These are phyloP conservation scores for Listronotus oregonensis DNA, from an alignment of 1,140 invertebrate species.

Conservation along the genomic window DNA sequence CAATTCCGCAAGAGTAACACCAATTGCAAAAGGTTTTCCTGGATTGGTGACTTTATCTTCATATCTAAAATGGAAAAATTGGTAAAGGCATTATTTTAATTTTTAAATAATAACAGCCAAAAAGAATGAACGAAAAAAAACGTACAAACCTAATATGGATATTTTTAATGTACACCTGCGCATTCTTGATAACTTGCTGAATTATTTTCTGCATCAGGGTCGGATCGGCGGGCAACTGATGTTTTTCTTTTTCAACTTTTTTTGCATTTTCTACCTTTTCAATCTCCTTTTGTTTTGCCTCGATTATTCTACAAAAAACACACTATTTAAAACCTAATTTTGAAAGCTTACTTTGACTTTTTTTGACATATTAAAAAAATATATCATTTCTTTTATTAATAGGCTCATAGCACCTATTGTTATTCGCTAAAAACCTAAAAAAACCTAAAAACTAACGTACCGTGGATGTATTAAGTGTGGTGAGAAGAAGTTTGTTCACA, in stretches of 20 bases:
- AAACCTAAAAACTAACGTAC: too few relatives aligned
- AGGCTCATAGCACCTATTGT: too few relatives aligned
- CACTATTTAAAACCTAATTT: neutral
- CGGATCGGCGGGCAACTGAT: constrained; percentile 73
- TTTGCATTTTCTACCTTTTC: constrained; percentile 77
- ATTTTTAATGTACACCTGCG: constrained; percentile 91
- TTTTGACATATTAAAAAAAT: too few relatives aligned
- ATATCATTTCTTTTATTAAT: too few relatives aligned
- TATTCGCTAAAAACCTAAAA: too few relatives aligned
- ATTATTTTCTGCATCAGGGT: constrained; percentile 94
- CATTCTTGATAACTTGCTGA: constrained; percentile 93
- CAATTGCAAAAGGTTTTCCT: constrained; percentile 84
- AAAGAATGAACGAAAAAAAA: neutral
- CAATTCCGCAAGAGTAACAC: constrained; percentile 82
- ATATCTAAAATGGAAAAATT: constrained; percentile 63
- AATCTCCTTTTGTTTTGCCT: constrained; percentile 84
- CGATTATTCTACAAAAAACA: constrained; percentile 58
- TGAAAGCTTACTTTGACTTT: neutral
- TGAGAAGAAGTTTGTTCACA: too few relatives aligned
- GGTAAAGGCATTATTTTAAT: too few relatives aligned
- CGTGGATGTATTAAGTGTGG: too few relatives aligned
- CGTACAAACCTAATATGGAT: constrained; percentile 75
- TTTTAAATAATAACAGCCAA: too few relatives aligned
- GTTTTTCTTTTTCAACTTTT: constrained; percentile 77
- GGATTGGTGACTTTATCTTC: constrained; percentile 87